These are phyloP conservation scores for Ormyrus pomaceus DNA, from an alignment of 2,888 invertebrate genomes.

Conservation along the genomic window DNA sequence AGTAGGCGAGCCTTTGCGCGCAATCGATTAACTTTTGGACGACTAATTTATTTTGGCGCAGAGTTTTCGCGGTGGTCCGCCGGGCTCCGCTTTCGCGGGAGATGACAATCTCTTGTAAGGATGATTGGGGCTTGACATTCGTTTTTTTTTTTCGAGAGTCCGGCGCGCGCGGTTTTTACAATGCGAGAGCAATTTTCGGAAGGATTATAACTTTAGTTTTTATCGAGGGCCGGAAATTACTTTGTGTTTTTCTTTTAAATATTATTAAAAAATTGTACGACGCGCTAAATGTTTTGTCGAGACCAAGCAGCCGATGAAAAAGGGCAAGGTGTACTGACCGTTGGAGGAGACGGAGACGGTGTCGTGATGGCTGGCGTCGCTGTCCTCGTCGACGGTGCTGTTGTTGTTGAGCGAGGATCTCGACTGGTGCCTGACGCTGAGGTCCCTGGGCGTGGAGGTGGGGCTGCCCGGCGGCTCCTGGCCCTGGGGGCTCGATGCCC, in stretches of 20 bases:
- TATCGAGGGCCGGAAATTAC: too few species aligned
- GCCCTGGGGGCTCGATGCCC: conserved; percentile 73
- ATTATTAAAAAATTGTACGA: too few species aligned
- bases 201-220: too few species aligned
- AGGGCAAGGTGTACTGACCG: conserved; percentile 73
- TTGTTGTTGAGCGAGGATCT: conserved; percentile 77
- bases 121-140: conserved; percentile 32
- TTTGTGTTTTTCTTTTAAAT: too few species aligned
- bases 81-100: background rate
- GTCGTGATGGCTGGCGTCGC: conserved; percentile 77
- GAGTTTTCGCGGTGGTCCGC: too few species aligned
- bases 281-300: background rate
- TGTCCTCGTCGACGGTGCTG: conserved; percentile 79
- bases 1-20: conserved; percentile 11
- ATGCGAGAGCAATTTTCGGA: too few species aligned
- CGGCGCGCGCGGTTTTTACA: too few species aligned
- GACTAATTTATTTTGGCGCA: conserved; percentile 46
- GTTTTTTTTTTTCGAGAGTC: background rate
- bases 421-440: conserved; percentile 78
- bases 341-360: conserved; percentile 78
- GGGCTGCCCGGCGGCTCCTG: conserved; percentile 72
- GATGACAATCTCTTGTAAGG: background rate
- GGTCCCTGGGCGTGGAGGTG: conserved; percentile 79
- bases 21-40: conserved; percentile 50
- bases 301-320: too few species aligned